phyloP scores from a whole-genome alignment of 2,797 vertebrate genomes.

The Masticophis lateralis region DNA sequence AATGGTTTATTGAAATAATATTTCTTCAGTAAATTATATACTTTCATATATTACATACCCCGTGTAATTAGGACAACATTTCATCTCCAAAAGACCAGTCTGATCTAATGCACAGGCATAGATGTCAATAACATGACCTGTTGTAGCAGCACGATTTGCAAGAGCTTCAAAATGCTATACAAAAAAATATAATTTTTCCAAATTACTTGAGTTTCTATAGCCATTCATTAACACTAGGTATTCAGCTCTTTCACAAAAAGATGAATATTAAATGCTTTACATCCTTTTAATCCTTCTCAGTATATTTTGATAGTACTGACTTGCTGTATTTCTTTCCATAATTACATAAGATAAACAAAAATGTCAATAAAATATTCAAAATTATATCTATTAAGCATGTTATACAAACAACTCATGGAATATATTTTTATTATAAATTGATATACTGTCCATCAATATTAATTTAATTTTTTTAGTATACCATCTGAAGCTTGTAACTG shows the following conservation, averaged over 20 bases:
- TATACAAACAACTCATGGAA: not conserved
- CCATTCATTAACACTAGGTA: not conserved
- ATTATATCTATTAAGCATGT: not conserved
- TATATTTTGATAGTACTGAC: not conserved
- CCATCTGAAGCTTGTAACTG: not conserved
- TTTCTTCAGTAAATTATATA: not conserved
- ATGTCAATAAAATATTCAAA: not conserved
- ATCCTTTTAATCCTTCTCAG: not conserved
- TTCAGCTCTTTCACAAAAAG: not conserved
- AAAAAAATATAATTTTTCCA: slow-evolving; percentile 24
- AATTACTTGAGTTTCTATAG: not conserved
- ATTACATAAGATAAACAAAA: not conserved
- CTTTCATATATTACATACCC: slow-evolving; percentile 74
- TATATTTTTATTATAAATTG: not conserved
- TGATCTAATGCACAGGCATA: slow-evolving; percentile 95
- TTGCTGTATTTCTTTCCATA: not conserved
- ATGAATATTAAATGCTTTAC: not conserved
- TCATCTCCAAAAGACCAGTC: slow-evolving; percentile 95
- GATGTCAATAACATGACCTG: slow-evolving; percentile 93
- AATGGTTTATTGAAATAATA: not conserved
- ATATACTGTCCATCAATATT: not conserved
- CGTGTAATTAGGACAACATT: slow-evolving; percentile 92
- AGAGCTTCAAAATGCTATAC: slow-evolving; percentile 90
- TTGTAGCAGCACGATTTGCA: slow-evolving; percentile 86
- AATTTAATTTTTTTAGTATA: not conserved